Evolutionary conservation across 2,888 invertebrate species (phyloP), one percentile per base, ranked within the genome.

Genomic region (Urechis unicinctus): DNA sequence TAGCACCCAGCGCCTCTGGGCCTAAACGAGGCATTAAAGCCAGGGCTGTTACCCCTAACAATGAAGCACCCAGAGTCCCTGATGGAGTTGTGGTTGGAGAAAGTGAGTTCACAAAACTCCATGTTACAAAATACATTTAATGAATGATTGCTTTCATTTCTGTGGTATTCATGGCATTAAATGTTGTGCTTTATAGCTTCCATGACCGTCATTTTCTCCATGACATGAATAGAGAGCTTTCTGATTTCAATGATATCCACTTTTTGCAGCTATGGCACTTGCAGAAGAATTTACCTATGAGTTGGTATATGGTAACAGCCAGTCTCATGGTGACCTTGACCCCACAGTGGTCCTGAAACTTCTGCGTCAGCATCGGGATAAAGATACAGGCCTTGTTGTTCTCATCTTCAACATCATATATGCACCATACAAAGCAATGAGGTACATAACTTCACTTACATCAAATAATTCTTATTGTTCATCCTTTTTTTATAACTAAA

Each of bases 351-450:
- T 68, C 24, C 61, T 77, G 29, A 67, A 60, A 26, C 63, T 77
- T 29, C 61, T 73, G 4, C 61, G 72, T 30, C 68, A 72, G 50
- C 66, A 70, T 29, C 63, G 74, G 42, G 72, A 74, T 49, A 63
- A 67, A n/a, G 54, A 57, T 17, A 68, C 72, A 17, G 76, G 75
- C 3, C 64, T 73, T 3, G 74, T 78, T 4, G 66, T 67, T 3
- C 69, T 78, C 5, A 67, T 74, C 25, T 78, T 77, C 59, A 71
- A 73, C 56, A 62, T 78, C 43, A 62, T 70, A 43, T 78, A 66
- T 57, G 63, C 68, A 41, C 78, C 78, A 4, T 69, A 68, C 53
- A 75, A 68, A 62, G 61, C 68, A 29, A 71, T 77, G 70, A 68
- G 66, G 76, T 77, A 62, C 70, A 72, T 52, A 21, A 24, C 1